Base-by-base conservation (phyloP, 2,113 vertebrate species). In the Larimichthys crocea region DNA sequence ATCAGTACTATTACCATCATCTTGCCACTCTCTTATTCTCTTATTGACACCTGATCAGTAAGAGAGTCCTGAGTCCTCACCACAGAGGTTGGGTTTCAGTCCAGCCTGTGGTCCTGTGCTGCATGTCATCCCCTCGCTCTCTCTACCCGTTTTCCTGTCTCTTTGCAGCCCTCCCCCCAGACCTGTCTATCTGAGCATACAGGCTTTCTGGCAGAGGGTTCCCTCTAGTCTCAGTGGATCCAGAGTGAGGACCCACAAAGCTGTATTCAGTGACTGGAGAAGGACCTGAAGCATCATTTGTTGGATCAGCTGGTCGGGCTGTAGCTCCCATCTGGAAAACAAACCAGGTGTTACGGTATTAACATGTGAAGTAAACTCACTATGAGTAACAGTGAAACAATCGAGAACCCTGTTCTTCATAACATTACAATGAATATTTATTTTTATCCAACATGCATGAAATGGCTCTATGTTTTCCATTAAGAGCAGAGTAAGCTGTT, bases 231-330 rank as follows among this genome's bases (percentile, higher is more conserved):
- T 55, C 8, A 0, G 10, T 14, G 48, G 57, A 5, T 26, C 24
- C 72, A 24, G 19, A 1, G 57, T 24, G 64, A 55, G 4, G 5
- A 8, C 29, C 46, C 1, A 67, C n/a, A 6, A 22, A 0, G 40
- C 24, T 3, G 80, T 86, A 78, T 65, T 8, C 81, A 60, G 87
- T 50, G 59, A 15, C 2, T 3, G 56, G 42, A 67, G 55, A 64
- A 10, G 0, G 4, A 59, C 6, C 5, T 35, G 52, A 2, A 12
- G 10, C 16, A 12, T 61, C 57, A 29, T 3, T 3, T 1, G 15
- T 1, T 35, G 19, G 5, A 10, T 17, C 1, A 8, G 0, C 10
- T 29, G 0, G 5, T 29, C 2, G 20, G 3, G 0, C 0, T 16
- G 0, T 3, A 3, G 4, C 0, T 1, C 3, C 0, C 0, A 0